phyloP scores from a whole-genome alignment of 2,797 vertebrate species.

The Melanotaenia maccullochi region DNA sequence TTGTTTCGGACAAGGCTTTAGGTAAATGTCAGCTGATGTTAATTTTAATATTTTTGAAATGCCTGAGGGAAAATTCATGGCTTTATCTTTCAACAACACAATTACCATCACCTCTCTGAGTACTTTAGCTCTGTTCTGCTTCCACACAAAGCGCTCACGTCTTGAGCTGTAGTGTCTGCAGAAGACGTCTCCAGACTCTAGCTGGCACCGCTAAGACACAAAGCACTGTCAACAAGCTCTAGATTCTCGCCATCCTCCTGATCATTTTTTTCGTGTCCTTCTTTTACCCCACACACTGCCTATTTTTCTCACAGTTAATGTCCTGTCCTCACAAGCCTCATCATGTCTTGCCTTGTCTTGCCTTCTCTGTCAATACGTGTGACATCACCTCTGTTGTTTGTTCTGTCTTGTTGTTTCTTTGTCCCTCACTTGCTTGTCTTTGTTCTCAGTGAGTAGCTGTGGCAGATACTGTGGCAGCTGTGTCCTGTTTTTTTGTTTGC shows the following conservation, averaged over 20 bases:
- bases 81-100: slow-evolving; percentile 35
- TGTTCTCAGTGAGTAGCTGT: slow-evolving; percentile 40
- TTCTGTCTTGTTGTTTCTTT: slow-evolving; percentile 54
- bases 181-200: slow-evolving; percentile 71
- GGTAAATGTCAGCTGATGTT: slow-evolving; percentile 16
- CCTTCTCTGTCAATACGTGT: slow-evolving; percentile 49
- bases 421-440: slow-evolving; percentile 31
- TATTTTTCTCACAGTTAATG: slow-evolving; percentile 27
- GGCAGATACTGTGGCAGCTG: slow-evolving; percentile 29
- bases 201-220: slow-evolving; percentile 69
- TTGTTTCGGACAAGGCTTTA: background rate
- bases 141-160: slow-evolving; percentile 46
- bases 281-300: slow-evolving; percentile 40
- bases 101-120: slow-evolving; percentile 28
- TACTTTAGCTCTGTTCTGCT: slow-evolving; percentile 34
- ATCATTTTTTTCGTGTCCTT: slow-evolving; percentile 26
- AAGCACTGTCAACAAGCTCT: slow-evolving; percentile 56
- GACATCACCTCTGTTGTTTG: slow-evolving; percentile 71
- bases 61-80: background rate
- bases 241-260: slow-evolving; percentile 42
- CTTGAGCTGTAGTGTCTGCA: slow-evolving; percentile 60
- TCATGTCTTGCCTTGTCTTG: slow-evolving; percentile 53
- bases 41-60: slow-evolving; percentile 18
- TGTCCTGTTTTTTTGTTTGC: slow-evolving; percentile 38
- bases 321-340: slow-evolving; percentile 33